Conservation (phyloP, 2,888 invertebrate genomes). For the Himalopsyche anomala region DNA sequence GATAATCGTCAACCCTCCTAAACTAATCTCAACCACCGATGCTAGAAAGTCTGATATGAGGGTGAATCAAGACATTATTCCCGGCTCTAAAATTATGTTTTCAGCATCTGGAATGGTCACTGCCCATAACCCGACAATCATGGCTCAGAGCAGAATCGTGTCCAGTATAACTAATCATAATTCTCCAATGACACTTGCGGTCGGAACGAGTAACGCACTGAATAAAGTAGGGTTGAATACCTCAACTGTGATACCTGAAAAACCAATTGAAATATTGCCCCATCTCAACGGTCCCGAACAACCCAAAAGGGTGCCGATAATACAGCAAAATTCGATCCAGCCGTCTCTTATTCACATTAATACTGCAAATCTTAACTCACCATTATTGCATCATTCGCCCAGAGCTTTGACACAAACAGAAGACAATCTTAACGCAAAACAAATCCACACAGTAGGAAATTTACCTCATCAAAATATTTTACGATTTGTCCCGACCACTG, state of each 20-base stretch:
- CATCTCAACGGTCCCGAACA: conserved; percentile 57
- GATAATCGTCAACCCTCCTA: conserved; percentile 71
- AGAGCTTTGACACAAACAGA: neutral
- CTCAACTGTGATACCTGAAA: conserved; percentile 66
- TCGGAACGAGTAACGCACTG: conserved; percentile 71
- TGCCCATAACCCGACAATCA: conserved; percentile 72
- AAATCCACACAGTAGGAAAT: conserved; percentile 27
- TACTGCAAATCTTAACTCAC: neutral
- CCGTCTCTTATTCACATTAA: neutral
- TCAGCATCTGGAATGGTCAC: conserved; percentile 73
- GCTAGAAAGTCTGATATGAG: conserved; percentile 70
- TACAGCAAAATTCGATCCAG: neutral
- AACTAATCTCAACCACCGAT: conserved; percentile 71
- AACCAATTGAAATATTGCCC: conserved; percentile 43
- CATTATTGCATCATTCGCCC: neutral
- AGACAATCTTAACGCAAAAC: conserved; percentile 44
- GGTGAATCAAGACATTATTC: conserved; percentile 68
- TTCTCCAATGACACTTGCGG: conserved; percentile 69
- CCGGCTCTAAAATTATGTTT: conserved; percentile 72
- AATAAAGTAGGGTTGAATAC: conserved; percentile 71
- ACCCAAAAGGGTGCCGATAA: conserved; percentile 38
- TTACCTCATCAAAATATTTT: conserved; percentile 44
- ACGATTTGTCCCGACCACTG: conserved; percentile 59
- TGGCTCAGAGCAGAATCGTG: conserved; percentile 75
- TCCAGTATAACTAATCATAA: conserved; percentile 66